phyloP scores from a whole-genome alignment of 1,140 invertebrate genomes.

The Aporrectodea caliginosa region DNA sequence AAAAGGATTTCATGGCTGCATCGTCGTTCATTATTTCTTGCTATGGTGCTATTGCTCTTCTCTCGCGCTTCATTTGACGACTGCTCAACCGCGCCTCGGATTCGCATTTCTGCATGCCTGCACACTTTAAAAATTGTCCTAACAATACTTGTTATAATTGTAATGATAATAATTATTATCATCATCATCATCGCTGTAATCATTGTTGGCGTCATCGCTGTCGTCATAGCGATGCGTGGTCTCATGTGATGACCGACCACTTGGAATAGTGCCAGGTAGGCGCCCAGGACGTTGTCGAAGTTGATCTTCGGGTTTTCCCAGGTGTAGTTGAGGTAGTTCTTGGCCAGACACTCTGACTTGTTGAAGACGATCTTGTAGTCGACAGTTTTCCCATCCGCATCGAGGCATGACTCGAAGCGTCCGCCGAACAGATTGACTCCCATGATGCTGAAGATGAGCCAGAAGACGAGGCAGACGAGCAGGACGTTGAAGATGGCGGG shows the following conservation, averaged over 20 bases:
- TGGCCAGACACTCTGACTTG: conserved; percentile 61
- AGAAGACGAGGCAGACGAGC: conserved; percentile 83
- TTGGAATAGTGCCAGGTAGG: conserved; percentile 95
- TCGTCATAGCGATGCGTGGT: too few species aligned
- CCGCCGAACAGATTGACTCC: conserved; percentile 83
- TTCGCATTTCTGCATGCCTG: too few species aligned
- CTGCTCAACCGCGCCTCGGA: too few species aligned
- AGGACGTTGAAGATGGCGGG: conserved; percentile 93
- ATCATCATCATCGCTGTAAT: not conserved
- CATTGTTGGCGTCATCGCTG: not conserved
- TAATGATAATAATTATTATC: not conserved
- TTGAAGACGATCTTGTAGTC: conserved; percentile 80
- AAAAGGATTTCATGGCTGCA: too few species aligned
- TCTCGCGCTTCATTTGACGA: too few species aligned
- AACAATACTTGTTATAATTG: too few species aligned
- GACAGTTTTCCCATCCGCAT: conserved; percentile 47
- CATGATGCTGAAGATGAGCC: conserved; percentile 88
- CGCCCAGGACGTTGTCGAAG: conserved; percentile 96
- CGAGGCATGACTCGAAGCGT: conserved; percentile 58
- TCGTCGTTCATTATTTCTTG: too few species aligned
- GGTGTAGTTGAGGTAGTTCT: conserved; percentile 66
- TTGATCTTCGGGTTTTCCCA: conserved; percentile 97
- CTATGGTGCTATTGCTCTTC: too few species aligned
- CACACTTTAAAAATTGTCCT: too few species aligned
- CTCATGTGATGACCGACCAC: conserved; percentile 65